Evolutionary conservation across 2,888 invertebrate species (phyloP).

Genomic region (Agapostemon virescens): DNA sequence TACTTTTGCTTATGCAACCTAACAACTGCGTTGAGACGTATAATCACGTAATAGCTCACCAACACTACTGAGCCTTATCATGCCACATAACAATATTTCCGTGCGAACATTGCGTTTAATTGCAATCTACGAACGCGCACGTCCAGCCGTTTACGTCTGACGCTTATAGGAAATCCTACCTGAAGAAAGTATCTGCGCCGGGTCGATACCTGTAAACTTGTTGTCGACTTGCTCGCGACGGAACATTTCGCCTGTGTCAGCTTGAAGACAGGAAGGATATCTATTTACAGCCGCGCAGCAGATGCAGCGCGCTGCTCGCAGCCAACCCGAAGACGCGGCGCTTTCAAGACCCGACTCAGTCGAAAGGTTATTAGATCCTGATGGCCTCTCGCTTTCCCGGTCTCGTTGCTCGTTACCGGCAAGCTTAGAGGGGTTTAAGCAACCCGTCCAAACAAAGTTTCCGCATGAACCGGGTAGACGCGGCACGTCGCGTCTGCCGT

Average conservation of each 20-base stretch:
- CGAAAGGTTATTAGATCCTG: conserved; percentile 61
- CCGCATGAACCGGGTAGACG: conserved; percentile 32
- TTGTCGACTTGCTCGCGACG: conserved; percentile 29
- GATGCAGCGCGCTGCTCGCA: conserved; percentile 18
- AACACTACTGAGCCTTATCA: too few relatives aligned
- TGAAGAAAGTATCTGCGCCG: conserved; percentile 42
- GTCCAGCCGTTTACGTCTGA: too few relatives aligned
- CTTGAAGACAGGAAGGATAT: conserved; percentile 26
- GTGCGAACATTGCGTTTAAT: too few relatives aligned
- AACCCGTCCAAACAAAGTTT: conserved; percentile 55
- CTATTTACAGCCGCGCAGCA: conserved; percentile 47
- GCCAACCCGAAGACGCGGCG: conserved; percentile 28
- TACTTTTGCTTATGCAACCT: too few relatives aligned
- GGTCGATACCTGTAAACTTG: conserved; percentile 49
- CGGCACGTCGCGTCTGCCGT: conserved; percentile 34
- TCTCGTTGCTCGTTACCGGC: conserved; percentile 49
- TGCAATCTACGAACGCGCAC: too few relatives aligned
- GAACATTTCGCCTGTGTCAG: conserved; percentile 47
- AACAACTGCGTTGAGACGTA: too few relatives aligned
- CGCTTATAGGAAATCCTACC: too few relatives aligned
- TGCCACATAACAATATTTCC: too few relatives aligned
- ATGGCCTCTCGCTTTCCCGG: conserved; percentile 47
- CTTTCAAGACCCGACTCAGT: conserved; percentile 19
- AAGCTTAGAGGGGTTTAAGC: conserved; percentile 50
- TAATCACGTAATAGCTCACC: too few relatives aligned